A percentile compares a stretch with the other conserved stretches of the same genome.
Evolutionary conservation across 2,888 invertebrate genomes (phyloP).

Genomic region (Ptilodon capucinus): DNA sequence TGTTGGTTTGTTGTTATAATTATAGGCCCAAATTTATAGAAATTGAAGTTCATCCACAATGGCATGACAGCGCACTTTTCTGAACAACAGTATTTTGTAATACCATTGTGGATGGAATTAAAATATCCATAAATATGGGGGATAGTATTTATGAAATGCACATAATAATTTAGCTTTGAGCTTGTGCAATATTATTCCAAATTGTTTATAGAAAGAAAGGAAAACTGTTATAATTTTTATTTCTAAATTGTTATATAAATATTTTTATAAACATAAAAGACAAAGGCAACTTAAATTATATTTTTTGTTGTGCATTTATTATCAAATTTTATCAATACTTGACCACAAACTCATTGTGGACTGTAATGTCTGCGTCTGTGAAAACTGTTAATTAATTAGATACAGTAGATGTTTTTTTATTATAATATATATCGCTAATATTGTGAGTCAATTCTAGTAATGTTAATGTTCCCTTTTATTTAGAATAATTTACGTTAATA

Average conservation of each 20-base stretch:
- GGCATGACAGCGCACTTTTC: too few relatives aligned
- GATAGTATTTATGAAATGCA: conserved; percentile 72
- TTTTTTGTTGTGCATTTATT: conserved; percentile 83
- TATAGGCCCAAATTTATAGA: too few relatives aligned
- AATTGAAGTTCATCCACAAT: too few relatives aligned
- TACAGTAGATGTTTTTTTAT: conserved; percentile 63
- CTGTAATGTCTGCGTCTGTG: conserved; percentile 70
- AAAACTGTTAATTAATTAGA: conserved; percentile 48
- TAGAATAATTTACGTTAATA: conserved; percentile 75
- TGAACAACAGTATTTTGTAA: too few relatives aligned
- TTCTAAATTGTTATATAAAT: conserved; percentile 79
- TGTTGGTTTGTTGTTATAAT: conserved; percentile 79
- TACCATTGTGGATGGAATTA: too few relatives aligned
- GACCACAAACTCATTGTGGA: conserved; percentile 76
- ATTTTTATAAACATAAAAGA: conserved; percentile 80
- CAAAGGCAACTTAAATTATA: conserved; percentile 78
- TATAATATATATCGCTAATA: conserved; percentile 68
- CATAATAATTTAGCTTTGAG: conserved; percentile 75
- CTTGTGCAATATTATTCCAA: conserved; percentile 82
- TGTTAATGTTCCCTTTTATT: conserved; percentile 76
- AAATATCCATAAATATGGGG: too few relatives aligned
- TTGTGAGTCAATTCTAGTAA: conserved; percentile 81
- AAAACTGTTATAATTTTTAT: conserved; percentile 76
- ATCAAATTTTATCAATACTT: conserved; percentile 69
- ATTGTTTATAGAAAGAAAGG: conserved; percentile 73